Conservation (phyloP, 2,113 vertebrate genomes). For the Chionis minor region DNA sequence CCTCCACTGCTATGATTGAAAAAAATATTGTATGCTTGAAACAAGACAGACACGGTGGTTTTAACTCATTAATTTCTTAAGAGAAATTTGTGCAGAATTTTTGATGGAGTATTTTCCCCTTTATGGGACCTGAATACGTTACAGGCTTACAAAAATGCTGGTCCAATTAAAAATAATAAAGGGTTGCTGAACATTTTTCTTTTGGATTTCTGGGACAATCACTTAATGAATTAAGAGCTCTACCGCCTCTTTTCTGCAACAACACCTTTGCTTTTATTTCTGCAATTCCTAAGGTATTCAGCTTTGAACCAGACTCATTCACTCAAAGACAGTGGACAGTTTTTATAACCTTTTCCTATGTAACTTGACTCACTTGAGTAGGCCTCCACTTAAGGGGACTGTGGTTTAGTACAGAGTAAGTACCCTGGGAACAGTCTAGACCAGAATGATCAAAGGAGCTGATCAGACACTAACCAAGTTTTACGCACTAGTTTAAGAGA, state of each 20-base stretch:
- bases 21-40: neutral
- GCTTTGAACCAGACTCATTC: neutral
- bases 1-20: neutral
- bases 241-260: neutral
- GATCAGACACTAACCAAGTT: conserved; percentile 14
- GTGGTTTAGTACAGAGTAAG: neutral
- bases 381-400: neutral
- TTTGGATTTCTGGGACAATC: neutral
- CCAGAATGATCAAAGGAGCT: conserved; percentile 9
- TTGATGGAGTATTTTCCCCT: neutral
- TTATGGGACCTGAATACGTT: neutral
- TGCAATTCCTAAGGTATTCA: neutral
- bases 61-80: neutral
- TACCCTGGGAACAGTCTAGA: neutral
- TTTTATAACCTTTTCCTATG: neutral
- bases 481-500: neutral
- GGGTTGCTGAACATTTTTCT: neutral
- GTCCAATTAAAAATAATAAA: neutral
- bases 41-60: neutral
- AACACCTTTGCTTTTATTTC: neutral
- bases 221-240: neutral
- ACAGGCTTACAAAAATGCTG: neutral
- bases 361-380: neutral
- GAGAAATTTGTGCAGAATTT: neutral
- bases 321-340: neutral